phyloP scores from a whole-genome alignment of 1,140 invertebrate species.

The Mycetomoellerius zeteki region DNA sequence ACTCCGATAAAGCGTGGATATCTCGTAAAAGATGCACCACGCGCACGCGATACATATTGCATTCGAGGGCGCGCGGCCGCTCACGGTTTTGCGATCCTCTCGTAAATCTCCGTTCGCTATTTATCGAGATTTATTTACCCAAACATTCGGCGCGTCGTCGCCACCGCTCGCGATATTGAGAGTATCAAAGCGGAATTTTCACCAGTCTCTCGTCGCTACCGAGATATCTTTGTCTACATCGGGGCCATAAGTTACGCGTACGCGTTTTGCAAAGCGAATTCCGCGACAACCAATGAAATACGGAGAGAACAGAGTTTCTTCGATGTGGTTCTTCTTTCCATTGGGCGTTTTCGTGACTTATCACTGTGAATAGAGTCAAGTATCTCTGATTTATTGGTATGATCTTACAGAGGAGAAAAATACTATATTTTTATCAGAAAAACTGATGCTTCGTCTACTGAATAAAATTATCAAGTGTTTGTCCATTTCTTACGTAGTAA shows the following conservation, averaged over 20 bases:
- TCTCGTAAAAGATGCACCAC: slow-evolving; percentile 56
- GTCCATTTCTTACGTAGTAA: too few relatives aligned
- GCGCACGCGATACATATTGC: slow-evolving; percentile 56
- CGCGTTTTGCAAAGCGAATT: slow-evolving; percentile 30
- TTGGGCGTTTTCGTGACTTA: slow-evolving; percentile 4
- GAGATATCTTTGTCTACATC: slow-evolving; percentile 32
- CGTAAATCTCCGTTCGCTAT: slow-evolving; percentile 56
- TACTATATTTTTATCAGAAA: too few relatives aligned
- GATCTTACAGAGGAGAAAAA: not conserved
- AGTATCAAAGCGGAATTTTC: slow-evolving; percentile 43
- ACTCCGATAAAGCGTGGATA: slow-evolving; percentile 45
- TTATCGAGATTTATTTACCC: slow-evolving; percentile 62
- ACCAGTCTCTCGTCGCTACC: not conserved
- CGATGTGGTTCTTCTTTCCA: not conserved
- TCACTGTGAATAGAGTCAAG: not conserved
- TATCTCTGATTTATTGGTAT: not conserved
- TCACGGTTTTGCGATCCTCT: slow-evolving; percentile 28
- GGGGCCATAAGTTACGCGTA: slow-evolving; percentile 18
- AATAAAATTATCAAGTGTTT: too few relatives aligned
- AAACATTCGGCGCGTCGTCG: slow-evolving; percentile 52
- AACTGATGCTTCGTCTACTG: too few relatives aligned
- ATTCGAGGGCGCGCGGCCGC: slow-evolving; percentile 2
- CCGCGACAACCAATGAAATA: slow-evolving; percentile 11
- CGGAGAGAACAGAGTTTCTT: not conserved
- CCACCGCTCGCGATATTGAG: slow-evolving; percentile 37